Conservation (phyloP, 30 jellyfish, hydroid and myxozoan species). For the Euphysa ruthae region DNA sequence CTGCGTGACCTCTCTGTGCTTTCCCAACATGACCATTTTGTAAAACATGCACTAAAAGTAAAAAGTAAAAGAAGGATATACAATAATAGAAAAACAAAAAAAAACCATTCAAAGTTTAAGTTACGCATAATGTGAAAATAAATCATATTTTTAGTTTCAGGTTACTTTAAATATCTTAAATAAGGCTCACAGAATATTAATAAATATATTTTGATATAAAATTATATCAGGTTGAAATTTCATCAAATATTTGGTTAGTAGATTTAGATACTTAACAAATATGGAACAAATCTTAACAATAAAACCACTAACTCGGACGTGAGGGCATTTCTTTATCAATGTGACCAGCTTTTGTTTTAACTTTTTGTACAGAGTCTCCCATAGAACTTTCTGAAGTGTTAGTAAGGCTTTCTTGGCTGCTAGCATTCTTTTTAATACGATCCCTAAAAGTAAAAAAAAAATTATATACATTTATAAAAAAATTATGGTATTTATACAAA, state of each 20-base stretch:
- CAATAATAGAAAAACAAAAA: not conserved
- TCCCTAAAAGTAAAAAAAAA: not conserved
- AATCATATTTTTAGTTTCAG: too few species aligned
- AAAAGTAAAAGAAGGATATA: not conserved
- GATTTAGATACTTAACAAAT: not conserved
- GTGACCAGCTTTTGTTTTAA: conserved; percentile 24
- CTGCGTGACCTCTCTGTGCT: conserved; percentile 16
- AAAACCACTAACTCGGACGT: too few species aligned
- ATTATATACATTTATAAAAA: not conserved
- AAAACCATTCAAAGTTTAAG: too few species aligned
- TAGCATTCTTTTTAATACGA: not conserved
- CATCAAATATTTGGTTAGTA: not conserved
- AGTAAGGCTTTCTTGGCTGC: too few species aligned
- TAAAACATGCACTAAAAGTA: conserved; percentile 15
- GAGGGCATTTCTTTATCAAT: conserved; percentile 42
- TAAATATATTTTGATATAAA: too few species aligned
- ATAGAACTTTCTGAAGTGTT: too few species aligned
- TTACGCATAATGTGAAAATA: too few species aligned
- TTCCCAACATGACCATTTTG: conserved; percentile 27
- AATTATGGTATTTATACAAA: not conserved
- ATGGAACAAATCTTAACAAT: not conserved
- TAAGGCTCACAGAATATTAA: too few species aligned
- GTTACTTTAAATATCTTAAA: too few species aligned
- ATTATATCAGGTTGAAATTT: too few species aligned
- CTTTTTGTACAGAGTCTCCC: conserved; percentile 9